A percentile compares a stretch with the other conserved stretches of the same genome.
phyloP scores from a whole-genome alignment of 1,140 invertebrate species.

The Aphelinus atriplicis region DNA sequence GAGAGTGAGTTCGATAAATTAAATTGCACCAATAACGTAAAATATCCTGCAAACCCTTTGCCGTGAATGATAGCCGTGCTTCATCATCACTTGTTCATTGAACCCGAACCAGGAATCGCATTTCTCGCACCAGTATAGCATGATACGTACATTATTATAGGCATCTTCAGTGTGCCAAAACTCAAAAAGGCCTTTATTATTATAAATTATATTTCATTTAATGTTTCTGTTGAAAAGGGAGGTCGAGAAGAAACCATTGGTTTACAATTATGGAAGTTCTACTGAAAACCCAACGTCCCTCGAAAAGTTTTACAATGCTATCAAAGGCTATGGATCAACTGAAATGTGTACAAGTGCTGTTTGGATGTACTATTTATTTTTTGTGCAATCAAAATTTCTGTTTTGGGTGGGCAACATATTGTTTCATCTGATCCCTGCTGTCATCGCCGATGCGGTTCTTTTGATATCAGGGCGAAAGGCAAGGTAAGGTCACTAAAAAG shows the following conservation, averaged over 20 bases:
- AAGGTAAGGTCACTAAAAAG: constrained; percentile 57
- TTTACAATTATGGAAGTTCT: constrained; percentile 75
- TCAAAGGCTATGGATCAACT: constrained; percentile 2
- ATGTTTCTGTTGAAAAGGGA: neutral
- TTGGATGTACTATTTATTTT: neutral
- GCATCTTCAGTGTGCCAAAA: no score
- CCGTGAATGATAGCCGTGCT: no score
- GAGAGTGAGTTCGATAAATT: no score
- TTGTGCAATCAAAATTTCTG: constrained; percentile 32
- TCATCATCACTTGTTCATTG: no score
- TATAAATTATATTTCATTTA: no score
- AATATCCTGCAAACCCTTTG: no score
- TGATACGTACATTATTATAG: no score
- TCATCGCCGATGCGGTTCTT: constrained; percentile 68
- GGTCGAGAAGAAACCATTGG: constrained; percentile 51
- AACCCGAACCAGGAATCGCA: no score
- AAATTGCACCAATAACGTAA: no score
- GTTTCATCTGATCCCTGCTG: constrained; percentile 72
- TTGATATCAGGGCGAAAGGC: constrained; percentile 69
- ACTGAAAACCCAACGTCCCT: neutral
- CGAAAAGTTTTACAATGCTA: neutral
- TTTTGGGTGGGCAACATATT: constrained; percentile 54
- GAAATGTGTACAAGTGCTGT: constrained; percentile 36
- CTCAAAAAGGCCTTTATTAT: no score
- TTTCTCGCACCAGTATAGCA: no score